These are phyloP conservation scores for Capromys pilorides DNA, from an alignment of 2,797 vertebrate genomes.

Conservation along the genomic window DNA sequence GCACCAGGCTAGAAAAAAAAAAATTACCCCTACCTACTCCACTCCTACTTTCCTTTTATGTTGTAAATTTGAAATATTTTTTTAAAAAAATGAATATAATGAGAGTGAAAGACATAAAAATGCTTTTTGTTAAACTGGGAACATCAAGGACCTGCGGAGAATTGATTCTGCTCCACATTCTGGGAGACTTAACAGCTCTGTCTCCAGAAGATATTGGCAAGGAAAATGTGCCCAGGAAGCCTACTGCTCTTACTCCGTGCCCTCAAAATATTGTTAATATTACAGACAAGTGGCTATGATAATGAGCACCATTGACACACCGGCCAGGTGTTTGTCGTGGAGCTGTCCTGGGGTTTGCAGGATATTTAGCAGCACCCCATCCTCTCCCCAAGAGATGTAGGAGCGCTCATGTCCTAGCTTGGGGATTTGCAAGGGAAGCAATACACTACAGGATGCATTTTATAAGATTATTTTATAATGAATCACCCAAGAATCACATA, in stretches of 20 bases:
- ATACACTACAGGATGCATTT: no score
- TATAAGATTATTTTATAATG: no score
- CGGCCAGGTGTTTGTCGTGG: background rate
- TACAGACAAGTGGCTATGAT: background rate
- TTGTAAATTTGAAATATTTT: slow-evolving; percentile 67
- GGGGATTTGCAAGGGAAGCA: no score
- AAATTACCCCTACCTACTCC: background rate
- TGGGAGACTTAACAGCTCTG: background rate
- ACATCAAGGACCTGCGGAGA: background rate
- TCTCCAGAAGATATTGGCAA: background rate
- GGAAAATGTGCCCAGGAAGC: background rate
- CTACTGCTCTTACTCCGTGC: rapidly evolving
- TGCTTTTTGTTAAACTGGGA: slow-evolving; percentile 28
- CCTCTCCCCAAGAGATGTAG: background rate
- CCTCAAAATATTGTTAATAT: background rate
- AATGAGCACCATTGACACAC: background rate
- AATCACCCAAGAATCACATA: no score
- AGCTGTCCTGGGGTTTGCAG: background rate
- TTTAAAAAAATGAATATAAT: slow-evolving; percentile 18
- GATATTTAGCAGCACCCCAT: background rate
- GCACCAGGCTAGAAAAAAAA: background rate
- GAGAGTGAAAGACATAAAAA: background rate
- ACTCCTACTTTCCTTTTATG: slow-evolving; percentile 34
- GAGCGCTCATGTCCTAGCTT: background rate
- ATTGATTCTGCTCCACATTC: background rate